These are phyloP conservation scores for Amphipoea lucens DNA, from an alignment of 2,888 invertebrate species.

Conservation along the genomic window DNA sequence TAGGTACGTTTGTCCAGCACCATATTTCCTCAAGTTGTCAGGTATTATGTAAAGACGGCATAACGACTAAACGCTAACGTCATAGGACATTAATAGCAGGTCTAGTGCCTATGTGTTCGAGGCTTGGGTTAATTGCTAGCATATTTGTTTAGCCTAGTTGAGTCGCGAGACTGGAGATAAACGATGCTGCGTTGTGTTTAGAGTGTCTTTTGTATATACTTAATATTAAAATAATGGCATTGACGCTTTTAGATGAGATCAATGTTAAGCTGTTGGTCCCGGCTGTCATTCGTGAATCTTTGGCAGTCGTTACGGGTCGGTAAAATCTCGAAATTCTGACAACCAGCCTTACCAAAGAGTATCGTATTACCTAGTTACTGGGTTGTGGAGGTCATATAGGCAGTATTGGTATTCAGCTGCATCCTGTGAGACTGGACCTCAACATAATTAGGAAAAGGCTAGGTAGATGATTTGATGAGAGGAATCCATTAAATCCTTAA, in stretches of 20 bases:
- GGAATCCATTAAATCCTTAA: neutral
- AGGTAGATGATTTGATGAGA: neutral
- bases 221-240: constrained; percentile 3
- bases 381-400: too few relatives aligned
- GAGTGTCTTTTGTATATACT: constrained; percentile 2
- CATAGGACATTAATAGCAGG: constrained; percentile 21
- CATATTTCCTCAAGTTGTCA: constrained; percentile 12
- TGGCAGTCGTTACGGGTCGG: too few relatives aligned
- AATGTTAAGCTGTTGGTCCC: too few relatives aligned
- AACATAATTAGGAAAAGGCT: too few relatives aligned
- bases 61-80: constrained; percentile 3
- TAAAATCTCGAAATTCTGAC: too few relatives aligned
- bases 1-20: neutral
- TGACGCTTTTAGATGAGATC: neutral
- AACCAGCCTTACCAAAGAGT: too few relatives aligned
- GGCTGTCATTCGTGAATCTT: too few relatives aligned
- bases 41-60: constrained; percentile 15
- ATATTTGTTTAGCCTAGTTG: constrained; percentile 40
- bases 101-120: constrained; percentile 11
- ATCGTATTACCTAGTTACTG: too few relatives aligned
- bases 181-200: neutral
- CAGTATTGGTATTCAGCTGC: too few relatives aligned
- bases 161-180: constrained; percentile 43
- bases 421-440: too few relatives aligned
- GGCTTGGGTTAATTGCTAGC: constrained; percentile 49